Evolutionary conservation across 2,888 invertebrate genomes (phyloP).

Genomic region (Carterocephalus palaemon): DNA sequence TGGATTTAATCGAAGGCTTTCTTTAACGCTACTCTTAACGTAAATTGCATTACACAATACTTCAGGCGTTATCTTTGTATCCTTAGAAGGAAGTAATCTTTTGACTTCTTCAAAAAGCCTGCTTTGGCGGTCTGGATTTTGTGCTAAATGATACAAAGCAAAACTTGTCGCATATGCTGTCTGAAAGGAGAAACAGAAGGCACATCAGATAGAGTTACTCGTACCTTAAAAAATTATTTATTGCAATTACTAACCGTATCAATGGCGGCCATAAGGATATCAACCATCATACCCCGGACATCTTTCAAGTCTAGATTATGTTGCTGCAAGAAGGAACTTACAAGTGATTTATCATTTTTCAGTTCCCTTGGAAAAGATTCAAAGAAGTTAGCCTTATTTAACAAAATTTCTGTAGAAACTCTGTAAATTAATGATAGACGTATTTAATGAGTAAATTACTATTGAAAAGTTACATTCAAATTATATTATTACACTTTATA

Average conservation of each 20-base stretch:
- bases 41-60: slow-evolving; percentile 81
- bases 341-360: slow-evolving; percentile 75
- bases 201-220: slow-evolving; percentile 3
- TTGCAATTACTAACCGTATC: slow-evolving; percentile 82
- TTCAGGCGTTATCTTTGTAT: slow-evolving; percentile 77
- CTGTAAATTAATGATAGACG: slow-evolving; percentile 53
- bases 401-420: slow-evolving; percentile 82
- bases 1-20: slow-evolving; percentile 89
- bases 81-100: slow-evolving; percentile 72
- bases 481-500: too few species aligned
- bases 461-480: neutral
- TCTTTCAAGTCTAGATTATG: slow-evolving; percentile 86
- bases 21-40: slow-evolving; percentile 89
- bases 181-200: slow-evolving; percentile 61
- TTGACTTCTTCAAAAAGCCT: slow-evolving; percentile 82
- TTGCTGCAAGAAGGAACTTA: slow-evolving; percentile 84
- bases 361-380: slow-evolving; percentile 43
- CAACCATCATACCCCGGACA: slow-evolving; percentile 89
- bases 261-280: slow-evolving; percentile 90
- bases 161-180: slow-evolving; percentile 88
- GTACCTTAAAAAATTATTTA: neutral
- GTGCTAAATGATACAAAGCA: slow-evolving; percentile 87
- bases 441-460: slow-evolving; percentile 1
- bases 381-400: slow-evolving; percentile 74
- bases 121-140: slow-evolving; percentile 83